A percentile compares a stretch with the other conserved stretches of the same genome.
phyloP scores from a whole-genome alignment of 2,888 invertebrate species.

The Oxycera nigricornis region DNA sequence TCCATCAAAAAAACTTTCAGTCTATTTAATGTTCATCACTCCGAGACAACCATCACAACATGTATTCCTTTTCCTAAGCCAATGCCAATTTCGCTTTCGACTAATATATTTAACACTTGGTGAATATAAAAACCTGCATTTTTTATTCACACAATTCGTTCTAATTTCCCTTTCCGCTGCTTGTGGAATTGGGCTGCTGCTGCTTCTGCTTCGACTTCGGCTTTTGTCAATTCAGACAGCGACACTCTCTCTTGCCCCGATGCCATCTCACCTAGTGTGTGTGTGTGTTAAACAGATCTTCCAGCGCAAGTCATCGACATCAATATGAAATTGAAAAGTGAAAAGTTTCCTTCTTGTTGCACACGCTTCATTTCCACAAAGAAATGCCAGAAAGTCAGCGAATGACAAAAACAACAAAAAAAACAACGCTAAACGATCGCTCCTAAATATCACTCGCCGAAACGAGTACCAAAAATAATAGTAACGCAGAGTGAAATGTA shows the following conservation, averaged over 20 bases:
- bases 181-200: background rate
- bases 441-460: background rate
- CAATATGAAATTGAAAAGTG: slow-evolving; percentile 25
- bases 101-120: slow-evolving; percentile 5
- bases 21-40: too few relatives aligned
- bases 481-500: background rate
- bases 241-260: background rate
- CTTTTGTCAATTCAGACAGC: background rate
- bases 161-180: slow-evolving; percentile 6
- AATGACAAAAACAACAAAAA: background rate
- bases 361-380: background rate
- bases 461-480: background rate
- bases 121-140: slow-evolving; percentile 3
- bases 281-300: too few relatives aligned
- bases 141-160: slow-evolving; percentile 11
- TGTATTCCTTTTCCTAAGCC: too few relatives aligned
- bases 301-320: background rate
- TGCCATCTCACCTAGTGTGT: too few relatives aligned
- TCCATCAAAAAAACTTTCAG: too few relatives aligned
- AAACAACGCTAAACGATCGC: background rate
- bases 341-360: background rate
- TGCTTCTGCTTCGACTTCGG: background rate
- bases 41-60: too few relatives aligned
- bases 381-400: background rate
- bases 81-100: slow-evolving; percentile 21